These are phyloP conservation scores for Diachasma alloeum DNA, from an alignment of 1,140 invertebrate species.

Conservation along the genomic window DNA sequence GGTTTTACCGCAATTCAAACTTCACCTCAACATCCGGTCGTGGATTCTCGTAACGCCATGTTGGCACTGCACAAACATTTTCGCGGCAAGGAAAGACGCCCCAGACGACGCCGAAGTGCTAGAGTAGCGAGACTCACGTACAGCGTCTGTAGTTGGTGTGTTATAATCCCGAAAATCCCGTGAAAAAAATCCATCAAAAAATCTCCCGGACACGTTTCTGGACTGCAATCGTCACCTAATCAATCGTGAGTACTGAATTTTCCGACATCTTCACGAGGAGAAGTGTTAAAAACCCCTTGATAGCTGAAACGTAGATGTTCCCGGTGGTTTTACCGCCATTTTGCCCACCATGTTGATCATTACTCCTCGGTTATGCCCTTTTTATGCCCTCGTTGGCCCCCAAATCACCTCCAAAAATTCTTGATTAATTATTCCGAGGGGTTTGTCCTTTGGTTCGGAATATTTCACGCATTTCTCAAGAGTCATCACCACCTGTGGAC, in stretches of 20 bases:
- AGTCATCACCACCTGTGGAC: background rate
- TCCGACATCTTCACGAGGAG: background rate
- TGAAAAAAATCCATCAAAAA: background rate
- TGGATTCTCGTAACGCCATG: background rate
- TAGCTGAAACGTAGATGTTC: conserved; percentile 6
- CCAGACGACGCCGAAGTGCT: conserved; percentile 18
- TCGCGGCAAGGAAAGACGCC: conserved; percentile 42
- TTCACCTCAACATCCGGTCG: background rate
- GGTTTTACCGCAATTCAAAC: too few relatives aligned
- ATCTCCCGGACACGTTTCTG: background rate
- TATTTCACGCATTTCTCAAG: too few relatives aligned
- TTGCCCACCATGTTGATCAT: conserved; percentile 27
- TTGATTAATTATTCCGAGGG: too few relatives aligned
- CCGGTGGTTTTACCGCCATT: conserved; percentile 43
- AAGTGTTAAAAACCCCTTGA: background rate
- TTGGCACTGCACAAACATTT: conserved; percentile 34
- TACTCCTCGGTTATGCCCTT: background rate
- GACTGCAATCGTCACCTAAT: background rate
- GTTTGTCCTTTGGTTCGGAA: too few relatives aligned
- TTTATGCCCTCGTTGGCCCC: background rate
- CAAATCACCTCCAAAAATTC: background rate
- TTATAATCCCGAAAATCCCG: background rate
- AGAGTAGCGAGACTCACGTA: background rate
- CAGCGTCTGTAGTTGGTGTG: background rate
- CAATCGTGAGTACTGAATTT: background rate